These are phyloP conservation scores for Diplazon laetatorius DNA, from an alignment of 2,888 invertebrate species.

Conservation along the genomic window DNA sequence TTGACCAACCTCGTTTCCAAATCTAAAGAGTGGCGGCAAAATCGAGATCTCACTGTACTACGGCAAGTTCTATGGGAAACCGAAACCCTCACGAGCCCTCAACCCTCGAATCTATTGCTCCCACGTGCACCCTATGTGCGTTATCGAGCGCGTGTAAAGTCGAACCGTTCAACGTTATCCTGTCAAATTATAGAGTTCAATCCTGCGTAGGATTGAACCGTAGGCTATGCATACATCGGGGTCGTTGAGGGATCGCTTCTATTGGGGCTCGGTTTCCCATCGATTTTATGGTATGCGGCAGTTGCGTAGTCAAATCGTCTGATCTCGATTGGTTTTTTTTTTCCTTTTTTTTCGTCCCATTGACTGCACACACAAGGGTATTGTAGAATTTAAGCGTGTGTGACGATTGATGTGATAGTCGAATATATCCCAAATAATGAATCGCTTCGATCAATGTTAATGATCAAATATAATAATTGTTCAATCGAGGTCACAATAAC, in stretches of 20 bases:
- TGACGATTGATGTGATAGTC: no score
- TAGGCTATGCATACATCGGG: background rate
- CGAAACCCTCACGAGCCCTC: background rate
- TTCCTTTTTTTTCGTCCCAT: no score
- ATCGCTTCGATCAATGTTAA: no score
- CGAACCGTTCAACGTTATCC: conserved; percentile 7
- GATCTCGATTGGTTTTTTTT: background rate
- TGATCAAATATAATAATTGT: no score
- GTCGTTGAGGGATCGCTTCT: conserved; percentile 5
- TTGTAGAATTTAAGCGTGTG: no score
- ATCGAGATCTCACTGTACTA: no score
- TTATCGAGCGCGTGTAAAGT: conserved; percentile 7
- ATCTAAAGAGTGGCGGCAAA: no score
- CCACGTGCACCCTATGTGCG: background rate
- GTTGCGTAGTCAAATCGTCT: background rate
- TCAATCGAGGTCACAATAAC: no score
- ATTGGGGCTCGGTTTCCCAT: background rate
- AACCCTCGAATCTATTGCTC: background rate
- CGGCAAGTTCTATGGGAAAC: background rate
- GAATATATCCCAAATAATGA: background rate
- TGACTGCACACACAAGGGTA: no score
- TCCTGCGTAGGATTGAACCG: conserved; percentile 4
- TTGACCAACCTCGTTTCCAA: no score
- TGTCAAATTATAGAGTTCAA: conserved; percentile 1
- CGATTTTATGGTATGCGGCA: background rate